Conservation (phyloP, 2,113 vertebrate species). For the Rostratula benghalensis region DNA sequence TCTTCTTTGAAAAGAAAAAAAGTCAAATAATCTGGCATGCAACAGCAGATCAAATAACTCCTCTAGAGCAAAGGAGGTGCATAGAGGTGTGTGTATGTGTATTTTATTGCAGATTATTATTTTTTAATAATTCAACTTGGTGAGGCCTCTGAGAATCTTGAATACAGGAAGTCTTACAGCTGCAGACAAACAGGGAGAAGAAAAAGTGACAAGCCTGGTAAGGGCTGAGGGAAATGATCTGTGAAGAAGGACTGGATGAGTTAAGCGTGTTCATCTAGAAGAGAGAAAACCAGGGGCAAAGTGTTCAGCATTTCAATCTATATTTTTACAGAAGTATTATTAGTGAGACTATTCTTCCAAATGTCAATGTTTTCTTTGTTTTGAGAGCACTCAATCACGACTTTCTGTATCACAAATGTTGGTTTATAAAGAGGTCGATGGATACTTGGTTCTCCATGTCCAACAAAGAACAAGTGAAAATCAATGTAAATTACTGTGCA, state of each 20-base stretch:
- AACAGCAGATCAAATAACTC: neutral
- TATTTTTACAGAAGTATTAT: neutral
- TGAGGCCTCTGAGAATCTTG: neutral
- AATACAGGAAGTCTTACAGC: neutral
- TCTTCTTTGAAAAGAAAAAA: neutral
- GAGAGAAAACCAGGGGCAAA: neutral
- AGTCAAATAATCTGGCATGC: neutral
- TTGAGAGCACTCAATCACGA: neutral
- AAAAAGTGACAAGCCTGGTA: neutral
- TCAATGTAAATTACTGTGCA: accelerated
- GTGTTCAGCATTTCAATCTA: neutral
- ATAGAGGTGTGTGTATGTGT: neutral
- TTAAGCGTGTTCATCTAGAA: neutral
- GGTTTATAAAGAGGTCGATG: neutral
- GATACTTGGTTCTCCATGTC: neutral
- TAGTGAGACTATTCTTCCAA: neutral
- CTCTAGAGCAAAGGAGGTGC: neutral
- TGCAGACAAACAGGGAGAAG: neutral
- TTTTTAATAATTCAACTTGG: neutral
- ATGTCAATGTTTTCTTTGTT: neutral
- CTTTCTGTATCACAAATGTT: accelerated
- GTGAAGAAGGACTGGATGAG: neutral
- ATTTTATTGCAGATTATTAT: neutral
- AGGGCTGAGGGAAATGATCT: neutral
- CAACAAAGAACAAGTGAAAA: neutral